Evolutionary conservation across 2,113 vertebrate genomes (phyloP).

Genomic region (Gambusia holbrooki): DNA sequence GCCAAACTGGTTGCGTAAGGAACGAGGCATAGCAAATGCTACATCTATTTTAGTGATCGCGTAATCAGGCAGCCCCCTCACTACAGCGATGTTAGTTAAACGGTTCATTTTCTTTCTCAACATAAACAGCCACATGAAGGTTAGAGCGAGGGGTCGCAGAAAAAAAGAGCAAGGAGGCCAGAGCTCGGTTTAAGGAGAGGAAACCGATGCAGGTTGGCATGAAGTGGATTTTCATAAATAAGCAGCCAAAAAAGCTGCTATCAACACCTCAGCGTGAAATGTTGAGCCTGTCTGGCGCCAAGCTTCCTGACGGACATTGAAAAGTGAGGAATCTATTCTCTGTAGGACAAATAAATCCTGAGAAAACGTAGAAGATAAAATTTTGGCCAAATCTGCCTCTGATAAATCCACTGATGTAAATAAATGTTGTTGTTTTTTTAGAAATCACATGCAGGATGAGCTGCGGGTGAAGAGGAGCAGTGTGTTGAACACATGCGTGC

Average conservation of each 20-base stretch:
- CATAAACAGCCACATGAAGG: not conserved
- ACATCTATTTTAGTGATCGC: not conserved
- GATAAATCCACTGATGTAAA: not conserved
- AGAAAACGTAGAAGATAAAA: not conserved
- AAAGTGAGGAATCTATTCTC: constrained; percentile 1
- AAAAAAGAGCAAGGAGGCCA: not conserved
- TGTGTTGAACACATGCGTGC: not conserved
- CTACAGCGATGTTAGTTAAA: not conserved
- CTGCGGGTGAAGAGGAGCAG: no score
- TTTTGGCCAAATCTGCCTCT: not conserved
- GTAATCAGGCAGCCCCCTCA: not conserved
- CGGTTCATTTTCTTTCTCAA: not conserved
- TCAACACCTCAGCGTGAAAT: constrained; percentile 45
- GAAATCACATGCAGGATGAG: no score
- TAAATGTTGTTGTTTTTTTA: not conserved
- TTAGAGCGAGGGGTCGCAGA: no score
- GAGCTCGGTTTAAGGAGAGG: not conserved
- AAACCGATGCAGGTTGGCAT: not conserved
- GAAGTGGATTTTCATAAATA: not conserved
- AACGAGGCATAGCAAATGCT: not conserved
- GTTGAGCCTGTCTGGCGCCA: constrained; percentile 28
- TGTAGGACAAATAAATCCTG: not conserved
- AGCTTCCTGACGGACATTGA: constrained; percentile 2
- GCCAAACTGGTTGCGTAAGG: constrained; percentile 1
- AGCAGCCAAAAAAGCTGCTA: not conserved